phyloP scores from a whole-genome alignment of 2,888 invertebrate species.

The Stenotaenia linearis region DNA sequence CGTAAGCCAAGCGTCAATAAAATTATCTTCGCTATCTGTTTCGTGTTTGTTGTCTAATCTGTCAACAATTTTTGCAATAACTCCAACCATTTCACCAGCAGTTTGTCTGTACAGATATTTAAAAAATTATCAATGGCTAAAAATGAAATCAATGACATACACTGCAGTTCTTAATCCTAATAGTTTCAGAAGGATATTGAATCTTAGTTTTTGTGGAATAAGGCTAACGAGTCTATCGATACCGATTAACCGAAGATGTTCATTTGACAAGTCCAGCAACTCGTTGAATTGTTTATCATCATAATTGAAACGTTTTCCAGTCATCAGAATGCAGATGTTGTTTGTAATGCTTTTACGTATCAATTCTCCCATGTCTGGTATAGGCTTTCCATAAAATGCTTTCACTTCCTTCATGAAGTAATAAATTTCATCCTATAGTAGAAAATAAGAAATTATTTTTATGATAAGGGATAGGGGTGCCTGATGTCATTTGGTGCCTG shows the following conservation, averaged over 20 bases:
- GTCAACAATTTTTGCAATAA: neutral
- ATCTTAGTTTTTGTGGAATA: neutral
- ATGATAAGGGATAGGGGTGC: no score
- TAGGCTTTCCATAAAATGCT: neutral
- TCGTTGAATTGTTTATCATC: neutral
- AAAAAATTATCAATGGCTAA: neutral
- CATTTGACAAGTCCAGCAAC: neutral
- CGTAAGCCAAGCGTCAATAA: neutral
- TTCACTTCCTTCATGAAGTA: neutral
- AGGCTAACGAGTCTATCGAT: neutral
- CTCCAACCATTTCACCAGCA: neutral
- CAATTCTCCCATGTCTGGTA: neutral
- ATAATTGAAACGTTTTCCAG: neutral
- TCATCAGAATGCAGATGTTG: neutral
- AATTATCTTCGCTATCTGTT: neutral
- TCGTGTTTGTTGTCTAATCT: neutral
- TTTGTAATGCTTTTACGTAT: neutral
- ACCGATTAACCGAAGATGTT: neutral
- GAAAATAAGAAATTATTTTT: no score
- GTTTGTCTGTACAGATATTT: neutral
- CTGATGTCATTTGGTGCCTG: no score
- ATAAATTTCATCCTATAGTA: neutral
- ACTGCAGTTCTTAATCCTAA: neutral
- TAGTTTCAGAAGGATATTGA: neutral
- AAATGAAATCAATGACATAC: neutral